Percentiles rank a stretch among this genome's conserved stretches.
phyloP scores from a whole-genome alignment of 2,113 vertebrate species.

The Pelecanus crispus region DNA sequence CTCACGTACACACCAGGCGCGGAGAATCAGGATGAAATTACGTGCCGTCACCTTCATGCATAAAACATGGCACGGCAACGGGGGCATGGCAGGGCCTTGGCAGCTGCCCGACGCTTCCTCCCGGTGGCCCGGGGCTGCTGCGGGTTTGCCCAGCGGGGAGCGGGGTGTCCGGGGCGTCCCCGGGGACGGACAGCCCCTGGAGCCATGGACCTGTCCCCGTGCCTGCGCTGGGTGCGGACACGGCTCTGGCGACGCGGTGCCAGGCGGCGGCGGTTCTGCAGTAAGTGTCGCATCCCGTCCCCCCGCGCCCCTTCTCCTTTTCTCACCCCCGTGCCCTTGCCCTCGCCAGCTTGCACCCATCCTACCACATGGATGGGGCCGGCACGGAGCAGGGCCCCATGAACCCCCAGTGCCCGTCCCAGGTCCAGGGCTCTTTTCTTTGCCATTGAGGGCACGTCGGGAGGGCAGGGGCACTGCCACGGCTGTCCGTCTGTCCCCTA shows the following conservation, averaged over 20 bases:
- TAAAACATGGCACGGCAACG: conserved; percentile 83
- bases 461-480: rapidly evolving
- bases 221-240: conserved; percentile 82
- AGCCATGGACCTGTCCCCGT: conserved; percentile 84
- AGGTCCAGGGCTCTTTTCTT: rapidly evolving
- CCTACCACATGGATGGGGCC: rapidly evolving
- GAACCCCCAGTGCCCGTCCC: not conserved
- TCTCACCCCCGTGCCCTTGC: rapidly evolving
- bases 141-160: not conserved
- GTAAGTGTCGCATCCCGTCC: conserved; percentile 75
- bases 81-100: conserved; percentile 33
- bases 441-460: rapidly evolving
- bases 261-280: conserved; percentile 74
- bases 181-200: not conserved
- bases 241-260: conserved; percentile 79
- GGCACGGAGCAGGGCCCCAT: rapidly evolving
- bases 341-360: rapidly evolving
- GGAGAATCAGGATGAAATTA: conserved; percentile 70
- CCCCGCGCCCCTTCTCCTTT: not conserved
- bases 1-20: not conserved
- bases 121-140: not conserved
- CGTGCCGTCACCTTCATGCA: conserved; percentile 80
- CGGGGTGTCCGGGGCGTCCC: not conserved
- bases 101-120: not conserved
- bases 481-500: not conserved